Percentiles rank a stretch among this genome's conserved stretches.
phyloP scores from a whole-genome alignment of 2,888 invertebrate species.

The Thecocarcelia acutangulata region DNA sequence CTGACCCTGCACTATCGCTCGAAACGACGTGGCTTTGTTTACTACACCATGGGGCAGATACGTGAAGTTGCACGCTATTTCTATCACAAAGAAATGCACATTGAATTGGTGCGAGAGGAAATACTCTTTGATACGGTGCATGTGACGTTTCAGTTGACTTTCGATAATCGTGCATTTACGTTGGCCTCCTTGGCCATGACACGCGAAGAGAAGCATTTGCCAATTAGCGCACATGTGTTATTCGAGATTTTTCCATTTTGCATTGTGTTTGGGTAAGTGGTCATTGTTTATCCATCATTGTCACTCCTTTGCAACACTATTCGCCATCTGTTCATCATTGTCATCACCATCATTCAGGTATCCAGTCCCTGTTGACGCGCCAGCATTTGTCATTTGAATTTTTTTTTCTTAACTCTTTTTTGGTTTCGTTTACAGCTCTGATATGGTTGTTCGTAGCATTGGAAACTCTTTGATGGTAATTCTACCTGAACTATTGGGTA shows the following conservation, averaged over 20 bases:
- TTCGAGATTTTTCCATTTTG: conserved; percentile 99
- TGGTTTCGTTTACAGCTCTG: conserved; percentile 84
- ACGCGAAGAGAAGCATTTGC: conserved; percentile 92
- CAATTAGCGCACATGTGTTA: conserved; percentile 93
- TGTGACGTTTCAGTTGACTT: conserved; percentile 95
- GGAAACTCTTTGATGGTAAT: conserved; percentile 95
- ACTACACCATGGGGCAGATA: conserved; percentile 98
- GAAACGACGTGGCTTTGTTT: conserved; percentile 95
- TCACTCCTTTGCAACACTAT: background rate
- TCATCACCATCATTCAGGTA: background rate
- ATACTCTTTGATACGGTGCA: conserved; percentile 94
- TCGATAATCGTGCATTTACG: conserved; percentile 95
- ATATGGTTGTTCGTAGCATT: conserved; percentile 93
- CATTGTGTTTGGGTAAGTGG: conserved; percentile 94
- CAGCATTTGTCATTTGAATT: conserved; percentile 1
- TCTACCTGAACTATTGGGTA: conserved; percentile 92
- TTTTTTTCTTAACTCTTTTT: conserved; percentile 3
- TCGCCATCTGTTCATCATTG: conserved; percentile 5
- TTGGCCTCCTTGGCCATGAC: conserved; percentile 92
- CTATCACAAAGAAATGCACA: conserved; percentile 96
- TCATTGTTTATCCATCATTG: background rate
- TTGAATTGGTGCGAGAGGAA: conserved; percentile 93
- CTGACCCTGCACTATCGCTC: conserved; percentile 96
- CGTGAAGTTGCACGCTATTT: conserved; percentile 95
- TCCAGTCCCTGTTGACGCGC: background rate